Conservation (phyloP, 2,888 invertebrate genomes). For the Polylopha cassiicola region DNA sequence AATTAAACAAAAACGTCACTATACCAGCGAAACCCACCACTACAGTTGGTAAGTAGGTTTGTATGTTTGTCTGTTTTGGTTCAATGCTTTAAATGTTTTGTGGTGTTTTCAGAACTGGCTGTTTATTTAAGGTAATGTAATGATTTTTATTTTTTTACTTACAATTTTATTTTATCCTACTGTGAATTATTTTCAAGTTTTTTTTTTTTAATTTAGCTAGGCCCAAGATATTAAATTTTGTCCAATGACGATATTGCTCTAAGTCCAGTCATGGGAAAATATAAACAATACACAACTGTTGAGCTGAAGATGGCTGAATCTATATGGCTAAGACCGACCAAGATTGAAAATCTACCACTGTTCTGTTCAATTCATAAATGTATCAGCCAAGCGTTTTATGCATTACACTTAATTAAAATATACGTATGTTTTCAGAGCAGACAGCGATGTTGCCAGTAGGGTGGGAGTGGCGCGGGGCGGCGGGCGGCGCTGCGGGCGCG, state of each 20-base stretch:
- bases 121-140: constrained; percentile 5
- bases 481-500: constrained; percentile 52
- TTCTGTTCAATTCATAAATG: no score
- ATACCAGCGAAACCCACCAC: constrained; percentile 60
- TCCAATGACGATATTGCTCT: no score
- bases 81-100: constrained; percentile 14
- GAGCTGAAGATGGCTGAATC: no score
- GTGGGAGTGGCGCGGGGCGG: constrained; percentile 47
- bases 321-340: no score
- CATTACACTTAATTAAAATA: no score
- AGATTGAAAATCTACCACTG: no score
- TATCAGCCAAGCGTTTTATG: no score
- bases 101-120: constrained; percentile 6
- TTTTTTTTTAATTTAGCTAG: no score
- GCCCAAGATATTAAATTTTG: no score
- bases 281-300: no score
- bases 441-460: constrained; percentile 24
- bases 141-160: not conserved
- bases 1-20: constrained; percentile 25
- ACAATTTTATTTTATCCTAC: not conserved
- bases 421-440: constrained; percentile 4
- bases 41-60: constrained; percentile 63
- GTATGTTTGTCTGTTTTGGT: constrained; percentile 27
- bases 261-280: no score
- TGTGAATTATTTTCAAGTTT: no score